These are phyloP conservation scores for Temnothorax rugatulus DNA, from an alignment of 2,888 invertebrate species.

Conservation along the genomic window DNA sequence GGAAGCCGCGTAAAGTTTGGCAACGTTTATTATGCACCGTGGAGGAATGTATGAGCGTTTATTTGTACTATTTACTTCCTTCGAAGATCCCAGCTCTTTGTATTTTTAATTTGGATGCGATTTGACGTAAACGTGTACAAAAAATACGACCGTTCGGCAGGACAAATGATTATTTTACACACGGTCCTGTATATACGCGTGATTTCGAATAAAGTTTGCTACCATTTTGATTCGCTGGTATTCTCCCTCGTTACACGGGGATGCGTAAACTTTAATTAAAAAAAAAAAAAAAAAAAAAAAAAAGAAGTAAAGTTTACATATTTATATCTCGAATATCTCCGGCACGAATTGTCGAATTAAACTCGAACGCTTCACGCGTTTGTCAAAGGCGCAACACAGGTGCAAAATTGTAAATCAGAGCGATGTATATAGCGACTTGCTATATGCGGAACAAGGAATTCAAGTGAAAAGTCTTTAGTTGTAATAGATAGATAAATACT, in stretches of 20 bases:
- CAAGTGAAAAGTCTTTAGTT: slow-evolving; percentile 23
- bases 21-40: slow-evolving; percentile 29
- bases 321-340: background rate
- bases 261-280: slow-evolving; percentile 17
- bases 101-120: slow-evolving; percentile 13
- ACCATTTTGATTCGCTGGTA: slow-evolving; percentile 36
- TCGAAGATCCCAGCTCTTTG: slow-evolving; percentile 1
- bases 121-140: slow-evolving; percentile 10
- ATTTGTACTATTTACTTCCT: slow-evolving; percentile 47
- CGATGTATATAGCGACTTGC: slow-evolving; percentile 21
- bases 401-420: slow-evolving; percentile 43
- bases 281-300: too few relatives aligned
- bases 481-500: slow-evolving; percentile 49
- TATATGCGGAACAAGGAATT: slow-evolving; percentile 39
- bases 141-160: slow-evolving; percentile 7
- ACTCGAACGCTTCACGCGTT: slow-evolving; percentile 5
- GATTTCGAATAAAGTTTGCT: slow-evolving; percentile 16
- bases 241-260: background rate
- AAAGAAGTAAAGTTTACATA: background rate
- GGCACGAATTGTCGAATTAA: slow-evolving; percentile 13
- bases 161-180: slow-evolving; percentile 30
- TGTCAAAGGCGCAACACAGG: slow-evolving; percentile 5
- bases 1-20: slow-evolving; percentile 16
- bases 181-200: background rate
- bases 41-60: slow-evolving; percentile 35